Evolutionary conservation across 2,113 vertebrate species (phyloP).

Genomic region (Tenebrosternarchus preto): DNA sequence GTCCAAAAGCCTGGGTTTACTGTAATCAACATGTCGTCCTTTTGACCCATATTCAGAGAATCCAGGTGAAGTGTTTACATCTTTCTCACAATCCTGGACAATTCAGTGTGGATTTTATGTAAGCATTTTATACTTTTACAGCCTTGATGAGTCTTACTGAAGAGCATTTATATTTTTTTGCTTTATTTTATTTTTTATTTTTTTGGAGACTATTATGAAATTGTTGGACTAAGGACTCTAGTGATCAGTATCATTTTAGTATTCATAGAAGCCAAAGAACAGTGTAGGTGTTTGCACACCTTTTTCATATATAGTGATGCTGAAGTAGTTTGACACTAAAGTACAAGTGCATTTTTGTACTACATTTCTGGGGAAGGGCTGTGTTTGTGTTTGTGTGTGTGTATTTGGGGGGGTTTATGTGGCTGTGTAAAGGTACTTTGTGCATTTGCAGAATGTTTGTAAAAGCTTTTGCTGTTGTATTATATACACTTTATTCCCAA

Average conservation of each 20-base stretch:
- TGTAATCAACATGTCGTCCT: not conserved
- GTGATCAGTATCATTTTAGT: constrained; percentile 10
- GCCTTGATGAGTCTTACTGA: no score
- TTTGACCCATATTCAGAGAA: not conserved
- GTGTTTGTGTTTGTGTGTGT: not conserved
- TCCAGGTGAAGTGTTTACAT: not conserved
- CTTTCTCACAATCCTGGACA: no score
- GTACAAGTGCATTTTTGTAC: constrained; percentile 23
- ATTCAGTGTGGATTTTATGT: no score
- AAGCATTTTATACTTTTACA: no score
- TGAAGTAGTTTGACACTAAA: constrained; percentile 63
- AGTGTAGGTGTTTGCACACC: constrained; percentile 45
- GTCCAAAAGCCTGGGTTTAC: not conserved
- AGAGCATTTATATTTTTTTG: no score
- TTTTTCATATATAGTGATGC: constrained; percentile 38
- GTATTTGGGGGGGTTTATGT: not conserved
- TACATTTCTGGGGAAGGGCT: not conserved
- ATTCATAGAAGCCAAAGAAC: constrained; percentile 45
- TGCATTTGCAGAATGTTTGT: constrained; percentile 23
- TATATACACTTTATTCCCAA: not conserved
- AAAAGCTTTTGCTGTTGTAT: constrained; percentile 14
- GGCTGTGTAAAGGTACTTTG: constrained; percentile 40
- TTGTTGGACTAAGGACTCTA: not conserved
- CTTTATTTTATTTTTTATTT: no score
- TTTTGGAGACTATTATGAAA: not conserved